Evolutionary conservation across 2,113 vertebrate species (phyloP).

Genomic region (Hippocampus mohnikei): DNA sequence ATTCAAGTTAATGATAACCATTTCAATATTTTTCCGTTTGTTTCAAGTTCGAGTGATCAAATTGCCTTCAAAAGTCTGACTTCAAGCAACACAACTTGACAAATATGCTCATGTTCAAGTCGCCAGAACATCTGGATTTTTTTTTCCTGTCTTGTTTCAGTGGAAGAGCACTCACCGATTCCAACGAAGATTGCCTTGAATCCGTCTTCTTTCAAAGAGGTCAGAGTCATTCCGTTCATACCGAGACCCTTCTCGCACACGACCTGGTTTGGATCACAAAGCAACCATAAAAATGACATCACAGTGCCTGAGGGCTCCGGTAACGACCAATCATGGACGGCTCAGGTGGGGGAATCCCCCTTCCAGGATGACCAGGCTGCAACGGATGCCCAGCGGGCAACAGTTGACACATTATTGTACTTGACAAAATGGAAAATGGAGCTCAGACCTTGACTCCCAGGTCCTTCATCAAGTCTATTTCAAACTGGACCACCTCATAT

Average conservation of each 20-base stretch:
- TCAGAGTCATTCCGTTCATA: conserved; percentile 77
- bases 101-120: background rate
- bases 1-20: no score
- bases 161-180: conserved; percentile 78
- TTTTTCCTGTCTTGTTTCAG: no score
- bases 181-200: conserved; percentile 84
- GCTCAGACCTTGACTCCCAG: conserved; percentile 77
- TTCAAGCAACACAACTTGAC: background rate
- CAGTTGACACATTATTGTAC: background rate
- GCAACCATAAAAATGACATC: background rate
- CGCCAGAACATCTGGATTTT: background rate
- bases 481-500: conserved; percentile 84
- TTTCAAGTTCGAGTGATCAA: background rate
- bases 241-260: conserved; percentile 79
- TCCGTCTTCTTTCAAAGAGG: conserved; percentile 78
- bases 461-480: conserved; percentile 86
- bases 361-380: no score
- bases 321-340: no score
- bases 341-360: no score
- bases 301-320: no score
- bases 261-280: conserved; percentile 63
- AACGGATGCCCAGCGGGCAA: no score
- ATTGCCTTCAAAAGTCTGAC: background rate
- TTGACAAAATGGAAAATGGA: background rate
- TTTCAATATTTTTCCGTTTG: background rate